These are phyloP conservation scores for Thysanoteuthis rhombus DNA, from an alignment of 2,888 invertebrate genomes.

Conservation along the genomic window DNA sequence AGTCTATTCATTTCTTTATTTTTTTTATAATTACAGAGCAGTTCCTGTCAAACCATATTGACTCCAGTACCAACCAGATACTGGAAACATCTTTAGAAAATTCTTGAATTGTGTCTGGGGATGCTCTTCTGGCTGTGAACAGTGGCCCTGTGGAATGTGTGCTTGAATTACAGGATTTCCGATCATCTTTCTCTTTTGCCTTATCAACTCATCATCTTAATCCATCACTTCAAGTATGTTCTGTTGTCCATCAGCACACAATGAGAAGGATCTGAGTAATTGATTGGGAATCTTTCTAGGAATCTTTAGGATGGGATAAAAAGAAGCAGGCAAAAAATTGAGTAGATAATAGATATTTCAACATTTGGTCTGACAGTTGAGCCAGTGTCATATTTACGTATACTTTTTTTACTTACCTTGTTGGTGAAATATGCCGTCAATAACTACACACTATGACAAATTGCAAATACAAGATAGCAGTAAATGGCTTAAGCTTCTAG, in stretches of 20 bases:
- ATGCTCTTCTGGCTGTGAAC: not conserved
- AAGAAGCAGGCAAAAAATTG: not conserved
- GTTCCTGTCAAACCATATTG: not conserved
- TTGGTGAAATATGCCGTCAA: not conserved
- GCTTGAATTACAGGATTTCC: not conserved
- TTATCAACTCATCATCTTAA: not conserved
- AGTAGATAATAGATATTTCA: not conserved
- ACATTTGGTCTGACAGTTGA: not conserved
- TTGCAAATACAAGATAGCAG: not conserved
- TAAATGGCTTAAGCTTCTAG: not conserved
- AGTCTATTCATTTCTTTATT: not conserved
- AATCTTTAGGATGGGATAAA: not conserved
- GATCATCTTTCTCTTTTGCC: not conserved
- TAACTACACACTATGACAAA: not conserved
- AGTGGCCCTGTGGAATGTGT: not conserved
- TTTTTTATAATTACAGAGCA: not conserved
- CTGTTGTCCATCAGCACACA: not conserved
- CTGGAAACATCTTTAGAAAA: not conserved
- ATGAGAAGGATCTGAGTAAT: not conserved
- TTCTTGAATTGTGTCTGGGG: not conserved
- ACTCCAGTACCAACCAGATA: not conserved
- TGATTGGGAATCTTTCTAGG: not conserved
- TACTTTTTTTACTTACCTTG: not conserved
- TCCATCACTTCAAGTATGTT: not conserved
- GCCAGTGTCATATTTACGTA: not conserved